These are phyloP conservation scores for Leucania comma DNA, from an alignment of 2,888 invertebrate genomes.

Conservation along the genomic window DNA sequence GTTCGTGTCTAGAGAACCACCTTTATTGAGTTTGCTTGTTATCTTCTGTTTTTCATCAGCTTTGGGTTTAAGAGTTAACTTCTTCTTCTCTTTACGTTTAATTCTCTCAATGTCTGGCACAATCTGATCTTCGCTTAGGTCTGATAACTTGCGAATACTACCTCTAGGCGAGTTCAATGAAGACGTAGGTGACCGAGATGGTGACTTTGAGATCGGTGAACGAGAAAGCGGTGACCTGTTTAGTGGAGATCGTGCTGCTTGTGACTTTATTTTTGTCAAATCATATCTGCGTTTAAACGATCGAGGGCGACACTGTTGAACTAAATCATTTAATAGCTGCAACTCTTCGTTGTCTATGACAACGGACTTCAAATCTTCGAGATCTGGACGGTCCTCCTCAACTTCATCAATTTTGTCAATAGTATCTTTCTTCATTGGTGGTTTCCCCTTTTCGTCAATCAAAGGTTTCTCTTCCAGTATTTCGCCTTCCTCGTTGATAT, in stretches of 20 bases:
- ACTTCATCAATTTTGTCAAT: conserved; percentile 89
- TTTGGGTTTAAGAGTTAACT: conserved; percentile 84
- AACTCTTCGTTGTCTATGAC: conserved; percentile 91
- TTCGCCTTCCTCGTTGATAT: conserved; percentile 92
- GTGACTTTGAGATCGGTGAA: conserved; percentile 88
- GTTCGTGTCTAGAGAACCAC: conserved; percentile 87
- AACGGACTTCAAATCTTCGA: conserved; percentile 83
- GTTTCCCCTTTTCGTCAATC: conserved; percentile 81
- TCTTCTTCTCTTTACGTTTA: conserved; percentile 88
- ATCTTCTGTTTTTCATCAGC: conserved; percentile 86
- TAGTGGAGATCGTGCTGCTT: conserved; percentile 85
- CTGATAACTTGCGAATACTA: conserved; percentile 88
- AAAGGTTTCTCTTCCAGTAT: conserved; percentile 91
- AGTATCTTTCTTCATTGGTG: conserved; percentile 75
- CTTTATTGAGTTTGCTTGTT: conserved; percentile 85
- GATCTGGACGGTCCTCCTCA: conserved; percentile 87
- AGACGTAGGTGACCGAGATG: conserved; percentile 89
- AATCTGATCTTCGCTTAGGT: conserved; percentile 89
- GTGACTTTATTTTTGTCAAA: conserved; percentile 83
- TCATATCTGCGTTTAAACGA: conserved; percentile 88
- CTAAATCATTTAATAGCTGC: conserved; percentile 89
- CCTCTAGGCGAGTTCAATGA: conserved; percentile 89
- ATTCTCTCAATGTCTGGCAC: conserved; percentile 88
- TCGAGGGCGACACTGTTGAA: conserved; percentile 87
- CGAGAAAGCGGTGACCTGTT: conserved; percentile 86